Percentiles rank a stretch among this genome's conserved stretches.
Conservation (phyloP, 2,888 invertebrate genomes). For the Tetrapedia diversipes region DNA sequence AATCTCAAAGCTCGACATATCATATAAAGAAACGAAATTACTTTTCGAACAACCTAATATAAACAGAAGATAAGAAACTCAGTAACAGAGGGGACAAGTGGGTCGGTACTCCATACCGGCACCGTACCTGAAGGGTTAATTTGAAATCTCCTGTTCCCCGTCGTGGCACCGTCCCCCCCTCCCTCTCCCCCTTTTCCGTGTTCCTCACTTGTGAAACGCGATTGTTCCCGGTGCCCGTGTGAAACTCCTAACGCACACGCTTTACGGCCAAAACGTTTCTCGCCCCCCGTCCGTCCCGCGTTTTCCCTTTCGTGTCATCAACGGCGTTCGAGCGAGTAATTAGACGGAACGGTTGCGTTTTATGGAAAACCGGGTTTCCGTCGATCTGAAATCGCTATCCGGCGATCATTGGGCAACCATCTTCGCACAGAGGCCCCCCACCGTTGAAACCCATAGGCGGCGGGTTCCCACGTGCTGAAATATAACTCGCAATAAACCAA, state of each 20-base stretch:
- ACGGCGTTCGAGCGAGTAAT: constrained; percentile 66
- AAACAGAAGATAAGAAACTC: too few relatives aligned
- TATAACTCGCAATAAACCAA: constrained; percentile 80
- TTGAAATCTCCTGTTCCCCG: too few relatives aligned
- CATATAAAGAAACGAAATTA: too few relatives aligned
- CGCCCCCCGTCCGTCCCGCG: constrained; percentile 17
- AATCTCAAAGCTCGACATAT: too few relatives aligned
- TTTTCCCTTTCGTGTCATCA: constrained; percentile 61
- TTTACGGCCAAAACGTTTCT: constrained; percentile 37
- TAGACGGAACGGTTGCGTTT: constrained; percentile 69
- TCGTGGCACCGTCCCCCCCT: too few relatives aligned
- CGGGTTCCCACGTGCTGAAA: constrained; percentile 82
- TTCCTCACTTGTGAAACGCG: constrained; percentile 44
- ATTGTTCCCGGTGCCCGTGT: constrained; percentile 42
- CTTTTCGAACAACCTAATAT: too few relatives aligned
- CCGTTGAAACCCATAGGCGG: constrained; percentile 76
- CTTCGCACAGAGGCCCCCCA: constrained; percentile 77
- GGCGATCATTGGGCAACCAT: constrained; percentile 81
- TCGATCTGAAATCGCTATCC: constrained; percentile 79
- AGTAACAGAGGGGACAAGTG: too few relatives aligned
- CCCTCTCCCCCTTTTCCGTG: constrained; percentile 1
- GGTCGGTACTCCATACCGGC: too few relatives aligned
- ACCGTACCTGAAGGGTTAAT: too few relatives aligned
- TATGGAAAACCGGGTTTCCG: constrained; percentile 81
- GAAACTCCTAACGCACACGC: constrained; percentile 34